Evolutionary conservation across 2,113 vertebrate species (phyloP).

Genomic region (Naja naja): DNA sequence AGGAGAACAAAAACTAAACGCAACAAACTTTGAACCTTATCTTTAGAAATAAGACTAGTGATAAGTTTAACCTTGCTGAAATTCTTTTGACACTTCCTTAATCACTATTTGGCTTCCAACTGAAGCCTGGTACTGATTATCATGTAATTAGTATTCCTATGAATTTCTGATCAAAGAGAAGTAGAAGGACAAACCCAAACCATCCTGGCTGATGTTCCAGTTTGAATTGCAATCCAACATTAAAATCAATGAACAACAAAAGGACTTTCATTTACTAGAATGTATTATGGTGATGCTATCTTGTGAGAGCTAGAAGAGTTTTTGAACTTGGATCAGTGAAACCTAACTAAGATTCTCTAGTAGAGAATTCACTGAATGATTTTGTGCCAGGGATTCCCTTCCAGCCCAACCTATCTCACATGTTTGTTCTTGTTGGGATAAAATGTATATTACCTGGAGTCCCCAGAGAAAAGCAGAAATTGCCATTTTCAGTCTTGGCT

Average conservation of each 20-base stretch:
- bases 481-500: neutral
- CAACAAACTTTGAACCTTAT: neutral
- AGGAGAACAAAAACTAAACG: neutral
- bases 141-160: neutral
- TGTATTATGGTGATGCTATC: neutral
- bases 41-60: neutral
- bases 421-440: neutral
- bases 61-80: neutral
- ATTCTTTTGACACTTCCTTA: neutral
- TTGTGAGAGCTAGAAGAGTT: neutral
- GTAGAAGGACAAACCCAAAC: neutral
- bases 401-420: neutral
- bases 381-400: neutral
- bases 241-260: neutral
- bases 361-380: neutral
- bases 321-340: neutral
- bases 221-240: neutral
- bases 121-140: neutral
- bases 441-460: neutral
- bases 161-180: neutral
- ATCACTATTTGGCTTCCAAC: neutral
- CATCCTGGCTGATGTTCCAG: neutral
- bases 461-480: neutral
- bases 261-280: neutral
- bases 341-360: neutral